phyloP scores from a whole-genome alignment of 2,888 invertebrate species.

The Caenorhabditis angaria region DNA sequence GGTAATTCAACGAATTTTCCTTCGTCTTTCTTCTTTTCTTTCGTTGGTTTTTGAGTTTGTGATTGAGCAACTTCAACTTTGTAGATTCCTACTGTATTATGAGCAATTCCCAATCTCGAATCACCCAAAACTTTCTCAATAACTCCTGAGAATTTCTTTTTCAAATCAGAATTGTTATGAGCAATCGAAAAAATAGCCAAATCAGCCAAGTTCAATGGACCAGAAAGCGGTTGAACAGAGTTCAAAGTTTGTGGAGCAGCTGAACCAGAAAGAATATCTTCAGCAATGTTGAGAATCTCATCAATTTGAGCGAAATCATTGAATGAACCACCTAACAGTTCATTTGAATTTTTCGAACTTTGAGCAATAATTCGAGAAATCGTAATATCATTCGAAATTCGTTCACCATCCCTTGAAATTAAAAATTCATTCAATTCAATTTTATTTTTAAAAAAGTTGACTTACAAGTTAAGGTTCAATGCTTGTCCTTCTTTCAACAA shows the following conservation, averaged over 20 bases:
- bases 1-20: conserved; percentile 97
- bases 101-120: conserved; percentile 42
- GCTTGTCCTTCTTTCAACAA: conserved; percentile 30
- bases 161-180: conserved; percentile 45
- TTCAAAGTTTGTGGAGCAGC: not conserved
- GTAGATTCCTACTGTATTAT: conserved; percentile 50
- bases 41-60: conserved; percentile 11
- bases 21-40: conserved; percentile 79
- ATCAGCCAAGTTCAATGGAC: conserved; percentile 54
- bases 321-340: conserved; percentile 48
- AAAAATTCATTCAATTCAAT: not conserved
- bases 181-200: conserved; percentile 55
- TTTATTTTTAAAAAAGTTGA: conserved; percentile 3
- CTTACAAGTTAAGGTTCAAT: conserved; percentile 49
- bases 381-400: conserved; percentile 51
- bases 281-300: conserved; percentile 22
- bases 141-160: conserved; percentile 42
- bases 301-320: conserved; percentile 54
- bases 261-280: not conserved
- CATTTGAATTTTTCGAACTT: conserved; percentile 25
- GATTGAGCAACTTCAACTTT: conserved; percentile 21
- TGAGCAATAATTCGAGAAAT: conserved; percentile 59
- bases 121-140: conserved; percentile 52
- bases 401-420: conserved; percentile 57
- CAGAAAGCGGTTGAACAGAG: conserved; percentile 14